phyloP scores from a whole-genome alignment of 2,888 invertebrate species.

The Eilema griseolum region DNA sequence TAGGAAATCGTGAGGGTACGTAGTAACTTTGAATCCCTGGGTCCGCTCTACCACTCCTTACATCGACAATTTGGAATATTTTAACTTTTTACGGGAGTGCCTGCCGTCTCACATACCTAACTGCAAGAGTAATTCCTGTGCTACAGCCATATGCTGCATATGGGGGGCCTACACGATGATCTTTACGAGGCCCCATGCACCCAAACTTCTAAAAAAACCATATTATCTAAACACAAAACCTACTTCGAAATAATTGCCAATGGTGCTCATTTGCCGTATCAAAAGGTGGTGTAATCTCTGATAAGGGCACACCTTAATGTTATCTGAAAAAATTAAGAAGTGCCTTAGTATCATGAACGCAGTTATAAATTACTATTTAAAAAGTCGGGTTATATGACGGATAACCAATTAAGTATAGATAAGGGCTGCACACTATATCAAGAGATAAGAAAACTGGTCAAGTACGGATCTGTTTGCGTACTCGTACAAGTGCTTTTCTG shows the following conservation, averaged over 20 bases:
- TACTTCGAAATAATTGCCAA: slow-evolving; percentile 28
- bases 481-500: slow-evolving; percentile 33
- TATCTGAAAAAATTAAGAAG: slow-evolving; percentile 56
- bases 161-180: not conserved
- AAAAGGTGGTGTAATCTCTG: slow-evolving; percentile 51
- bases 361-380: slow-evolving; percentile 40
- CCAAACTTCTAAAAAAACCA: not conserved
- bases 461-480: slow-evolving; percentile 50
- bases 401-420: slow-evolving; percentile 75
- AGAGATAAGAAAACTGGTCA: slow-evolving; percentile 67
- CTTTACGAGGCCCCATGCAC: not conserved
- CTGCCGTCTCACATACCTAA: not conserved
- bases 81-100: not conserved
- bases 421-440: slow-evolving; percentile 73
- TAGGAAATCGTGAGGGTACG: no score
- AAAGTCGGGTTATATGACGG: slow-evolving; percentile 57
- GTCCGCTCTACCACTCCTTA: not conserved
- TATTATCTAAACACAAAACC: not conserved
- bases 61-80: not conserved
- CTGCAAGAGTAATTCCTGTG: not conserved
- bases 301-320: slow-evolving; percentile 75
- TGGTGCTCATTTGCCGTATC: slow-evolving; percentile 43
- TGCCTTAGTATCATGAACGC: slow-evolving; percentile 22
- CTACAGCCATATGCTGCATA: not conserved
- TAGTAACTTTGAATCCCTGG: no score